Percentiles rank a stretch among this genome's conserved stretches.
These are phyloP conservation scores for Sycophaga agraensis DNA, from an alignment of 1,140 invertebrate species.

Conservation along the genomic window DNA sequence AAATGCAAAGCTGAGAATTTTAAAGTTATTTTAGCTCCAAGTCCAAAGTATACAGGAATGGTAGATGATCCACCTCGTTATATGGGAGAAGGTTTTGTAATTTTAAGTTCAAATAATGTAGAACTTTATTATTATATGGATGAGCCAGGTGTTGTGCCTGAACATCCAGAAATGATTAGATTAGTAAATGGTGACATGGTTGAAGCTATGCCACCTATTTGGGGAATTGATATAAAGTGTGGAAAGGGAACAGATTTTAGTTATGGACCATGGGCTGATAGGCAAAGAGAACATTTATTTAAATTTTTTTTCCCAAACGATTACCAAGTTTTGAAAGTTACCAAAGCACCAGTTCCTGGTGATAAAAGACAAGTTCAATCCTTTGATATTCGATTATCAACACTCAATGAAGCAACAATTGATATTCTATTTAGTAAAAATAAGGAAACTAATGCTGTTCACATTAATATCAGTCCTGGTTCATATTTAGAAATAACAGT, in stretches of 20 bases:
- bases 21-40: constrained; percentile 89
- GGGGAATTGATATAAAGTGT: constrained; percentile 95
- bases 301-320: constrained; percentile 96
- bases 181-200: constrained; percentile 91
- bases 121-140: constrained; percentile 97
- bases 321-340: constrained; percentile 75
- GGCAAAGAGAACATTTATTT: constrained; percentile 92
- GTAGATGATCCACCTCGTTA: constrained; percentile 93
- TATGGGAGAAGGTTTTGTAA: constrained; percentile 98
- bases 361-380: constrained; percentile 85
- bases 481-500: constrained; percentile 95
- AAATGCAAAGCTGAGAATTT: constrained; percentile 95
- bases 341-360: constrained; percentile 78
- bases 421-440: constrained; percentile 96
- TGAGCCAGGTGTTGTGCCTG: constrained; percentile 85
- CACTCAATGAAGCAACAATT: constrained; percentile 88
- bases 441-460: constrained; percentile 94
- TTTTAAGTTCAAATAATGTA: constrained; percentile 92
- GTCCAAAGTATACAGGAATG: constrained; percentile 90
- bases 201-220: constrained; percentile 87
- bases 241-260: constrained; percentile 96
- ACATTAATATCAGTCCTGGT: constrained; percentile 89
- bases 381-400: constrained; percentile 90
- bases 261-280: constrained; percentile 97
- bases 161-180: constrained; percentile 85